Evolutionary conservation across 2,797 vertebrate species (phyloP), one percentile per base, ranked within the genome.

Genomic region (Sebastes alutus): DNA sequence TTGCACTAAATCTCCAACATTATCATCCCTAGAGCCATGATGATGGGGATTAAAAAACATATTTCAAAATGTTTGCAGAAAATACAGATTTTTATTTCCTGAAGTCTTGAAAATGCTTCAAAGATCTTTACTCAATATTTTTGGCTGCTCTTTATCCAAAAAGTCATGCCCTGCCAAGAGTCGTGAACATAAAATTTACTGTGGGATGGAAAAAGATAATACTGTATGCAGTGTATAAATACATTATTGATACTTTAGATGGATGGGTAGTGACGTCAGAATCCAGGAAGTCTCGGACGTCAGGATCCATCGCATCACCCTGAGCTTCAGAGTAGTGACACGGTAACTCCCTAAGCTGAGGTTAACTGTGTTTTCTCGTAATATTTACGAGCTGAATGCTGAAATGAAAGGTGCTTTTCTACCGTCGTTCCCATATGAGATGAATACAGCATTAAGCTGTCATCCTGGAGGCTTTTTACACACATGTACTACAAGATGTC

Each of bases 401-500:
- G 33, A 78, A 81, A 65, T 49, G 55, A 81, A 75, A 55, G 65
- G 27, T 68, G 32, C 30, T 64, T 70, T 78, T 83, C 63, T 60
- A 56, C 80, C 72, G n/a, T 82, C 11, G 23, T 65, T 81, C 67
- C 67, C 73, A 27, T 69, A 66, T 27, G 65, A 92, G 86, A 88
- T 22, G 55, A 87, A 83, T 72, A 64, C 77, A 73, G 76, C 78
- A 88, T 88, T 91, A 86, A 91, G 81, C 81, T 83, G 85, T 89
- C 87, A 89, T 54, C 87, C 85, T 60, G 27, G 65, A 80, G 78
- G 85, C 89, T 80, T 87, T 91, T 81, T 78, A 60, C 84, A 91
- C 88, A 92, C 83, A 83, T 90, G 81, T 77, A 88, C 78, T 66
- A 83, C 91, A 90, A 87, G 80, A 90, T 85, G 80, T 87, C 78